Base-by-base conservation (phyloP, 2,888 invertebrate genomes). In the Neuroscelio doddi region DNA sequence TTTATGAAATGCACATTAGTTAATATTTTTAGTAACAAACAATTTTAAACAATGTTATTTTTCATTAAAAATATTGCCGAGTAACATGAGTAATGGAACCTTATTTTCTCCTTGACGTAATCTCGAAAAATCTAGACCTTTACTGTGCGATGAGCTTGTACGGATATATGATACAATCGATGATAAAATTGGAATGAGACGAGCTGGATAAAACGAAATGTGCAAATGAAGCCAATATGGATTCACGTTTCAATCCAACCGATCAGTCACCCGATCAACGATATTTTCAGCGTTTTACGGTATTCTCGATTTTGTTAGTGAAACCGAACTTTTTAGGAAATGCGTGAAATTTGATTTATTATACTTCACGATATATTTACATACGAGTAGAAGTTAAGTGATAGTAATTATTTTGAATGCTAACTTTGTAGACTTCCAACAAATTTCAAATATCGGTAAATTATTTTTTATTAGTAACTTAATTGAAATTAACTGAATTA, bases 211-310 rank as follows among this genome's bases (percentile, higher is more conserved):
- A 82, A 81, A 81, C 78, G 81, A 82, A 80, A 81, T 80, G 80
- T 81, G 80, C 78, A 82, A 83, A 83, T 81, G 81, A 83, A 79
- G 83, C 82, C 82, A 83, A 83, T 83, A 82, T 82, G 71, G 79
- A 76, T 72, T 74, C 50, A 61, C 62, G 67, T 61, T 66, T 72
- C 69, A 69, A 71, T 78, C 71, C 73, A 71, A 56, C 72, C 76
- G 71, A 68, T 72, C 79, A 65, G 65, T 64, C 65, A 70, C 49
- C 67, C 76, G 71, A 59, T 64, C 78, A 78, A 80, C 72, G 77
- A 77, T 75, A 79, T 80, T 80, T 79, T 71, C 69, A 64, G 42
- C 49, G 38, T 57, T 63, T 63, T 34, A 63, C 32, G 47, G 29
- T 34, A 46, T 56, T 46, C n/a, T 56, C 46, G 42, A 46, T 52